A percentile compares a stretch with the other conserved stretches of the same genome.
phyloP scores from a whole-genome alignment of 2,797 vertebrate genomes.

The Alfaro cultratus region DNA sequence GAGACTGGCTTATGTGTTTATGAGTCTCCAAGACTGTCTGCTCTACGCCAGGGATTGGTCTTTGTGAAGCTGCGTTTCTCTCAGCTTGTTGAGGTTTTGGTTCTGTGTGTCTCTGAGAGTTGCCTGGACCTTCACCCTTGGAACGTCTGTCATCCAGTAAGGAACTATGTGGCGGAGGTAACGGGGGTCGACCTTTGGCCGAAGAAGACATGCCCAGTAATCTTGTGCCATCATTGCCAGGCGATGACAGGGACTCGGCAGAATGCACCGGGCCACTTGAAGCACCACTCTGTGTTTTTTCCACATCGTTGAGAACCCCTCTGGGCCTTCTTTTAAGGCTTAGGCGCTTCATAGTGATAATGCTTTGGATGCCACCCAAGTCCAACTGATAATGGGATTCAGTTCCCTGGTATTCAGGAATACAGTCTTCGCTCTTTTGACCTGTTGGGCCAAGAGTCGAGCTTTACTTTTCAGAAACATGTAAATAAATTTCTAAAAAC shows the following conservation, averaged over 20 bases:
- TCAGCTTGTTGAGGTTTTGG: constrained; percentile 76
- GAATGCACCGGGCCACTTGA: constrained; percentile 84
- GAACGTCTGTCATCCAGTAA: constrained; percentile 63
- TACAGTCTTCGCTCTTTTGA: constrained; percentile 76
- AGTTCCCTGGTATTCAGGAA: constrained; percentile 83
- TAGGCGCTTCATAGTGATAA: constrained; percentile 90
- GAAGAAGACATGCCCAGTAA: constrained; percentile 63
- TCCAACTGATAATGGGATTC: constrained; percentile 86
- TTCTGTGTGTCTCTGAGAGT: constrained; percentile 49
- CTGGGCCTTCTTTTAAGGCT: constrained; percentile 88
- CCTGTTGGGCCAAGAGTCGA: constrained; percentile 47
- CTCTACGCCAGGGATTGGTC: constrained; percentile 85
- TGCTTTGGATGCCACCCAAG: constrained; percentile 86
- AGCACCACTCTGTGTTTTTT: constrained; percentile 65
- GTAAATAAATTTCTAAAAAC: constrained; percentile 1
- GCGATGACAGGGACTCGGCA: constrained; percentile 88
- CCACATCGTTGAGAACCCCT: constrained; percentile 62
- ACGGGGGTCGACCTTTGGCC: constrained; percentile 76
- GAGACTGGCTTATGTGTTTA: constrained; percentile 68
- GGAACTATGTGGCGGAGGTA: constrained; percentile 73
- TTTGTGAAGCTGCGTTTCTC: constrained; percentile 78
- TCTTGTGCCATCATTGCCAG: constrained; percentile 83
- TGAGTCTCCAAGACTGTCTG: constrained; percentile 86
- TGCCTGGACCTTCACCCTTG: constrained; percentile 52
- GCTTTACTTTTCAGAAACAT: constrained; percentile 7